Evolutionary conservation across 2,113 vertebrate genomes (phyloP), one percentile per base, ranked within the genome.

Genomic region (Pao palembangensis): DNA sequence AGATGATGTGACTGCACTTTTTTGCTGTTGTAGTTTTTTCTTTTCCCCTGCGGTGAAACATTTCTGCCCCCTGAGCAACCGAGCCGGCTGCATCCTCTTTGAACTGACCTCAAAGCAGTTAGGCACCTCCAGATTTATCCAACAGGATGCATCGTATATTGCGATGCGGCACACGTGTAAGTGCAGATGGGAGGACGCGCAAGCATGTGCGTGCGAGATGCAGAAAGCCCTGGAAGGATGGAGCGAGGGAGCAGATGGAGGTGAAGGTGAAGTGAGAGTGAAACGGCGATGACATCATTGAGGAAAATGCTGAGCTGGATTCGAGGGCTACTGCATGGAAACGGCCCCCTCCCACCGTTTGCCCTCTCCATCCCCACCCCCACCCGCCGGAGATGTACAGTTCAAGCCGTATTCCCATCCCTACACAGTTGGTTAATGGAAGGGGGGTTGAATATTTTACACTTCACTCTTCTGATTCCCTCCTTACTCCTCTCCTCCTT

Each of bases 381-480:
- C 15, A 48, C 19, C 55, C 6, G 23, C 46, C 46, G 62, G 43
- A 83, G 78, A 85, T 80, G 75, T 86, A 87, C 83, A 87, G 84
- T 77, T 76, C 78, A 73, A 84, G 84, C 74, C 12, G 48, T 82
- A 73, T 82, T 74, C 76, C 58, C 77, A 67, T 85, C 83, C 51
- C 59, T 75, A 76, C 81, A 75, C 34, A 58, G 66, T 70, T 69
- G 69, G 83, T 84, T 90, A 90, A 90, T 90, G 88, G 88, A 90
- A 81, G 82, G 58, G 58, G 69, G 80, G 73, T 82, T 89, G 85
- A 91, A 91, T 90, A 89, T 90, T 90, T 91, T 85, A 91, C 84
- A 76, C 80, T 80, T 73, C 73, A 60, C 77, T 81, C 75, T 75
- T 66, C 71, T 79, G 58, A 55, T 74, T 25, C 52, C 58, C 73